Evolutionary conservation across 2,113 vertebrate genomes (phyloP).

Genomic region (Cettia cetti): DNA sequence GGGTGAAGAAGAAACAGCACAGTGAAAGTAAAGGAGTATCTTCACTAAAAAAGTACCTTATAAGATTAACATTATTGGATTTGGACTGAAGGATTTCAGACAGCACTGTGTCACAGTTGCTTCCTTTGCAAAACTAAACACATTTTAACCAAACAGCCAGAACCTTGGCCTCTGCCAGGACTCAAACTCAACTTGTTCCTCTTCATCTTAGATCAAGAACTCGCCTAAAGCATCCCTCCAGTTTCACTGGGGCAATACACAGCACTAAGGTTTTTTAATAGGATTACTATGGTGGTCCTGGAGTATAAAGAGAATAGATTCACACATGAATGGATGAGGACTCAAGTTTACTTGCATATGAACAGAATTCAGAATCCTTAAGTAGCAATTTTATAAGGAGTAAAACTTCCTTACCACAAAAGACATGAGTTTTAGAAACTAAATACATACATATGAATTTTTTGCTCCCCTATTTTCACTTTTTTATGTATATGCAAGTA

Average conservation of each 20-base stretch:
- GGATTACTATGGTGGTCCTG: background rate
- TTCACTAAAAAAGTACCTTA: background rate
- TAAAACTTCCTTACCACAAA: background rate
- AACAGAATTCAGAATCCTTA: background rate
- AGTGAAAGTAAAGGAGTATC: background rate
- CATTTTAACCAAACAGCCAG: background rate
- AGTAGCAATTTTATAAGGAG: background rate
- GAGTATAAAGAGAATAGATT: background rate
- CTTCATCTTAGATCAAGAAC: background rate
- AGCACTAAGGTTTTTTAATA: background rate
- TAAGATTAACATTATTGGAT: constrained; percentile 22
- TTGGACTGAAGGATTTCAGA: background rate
- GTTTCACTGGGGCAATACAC: background rate
- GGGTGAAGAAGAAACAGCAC: background rate
- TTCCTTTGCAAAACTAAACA: background rate
- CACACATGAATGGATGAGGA: background rate
- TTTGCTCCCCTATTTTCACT: background rate
- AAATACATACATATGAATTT: background rate
- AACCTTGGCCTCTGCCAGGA: background rate
- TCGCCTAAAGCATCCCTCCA: background rate
- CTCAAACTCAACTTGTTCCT: background rate
- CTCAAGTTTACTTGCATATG: background rate
- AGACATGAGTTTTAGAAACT: background rate
- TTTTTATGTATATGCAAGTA: background rate
- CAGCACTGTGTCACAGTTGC: accelerated